Evolutionary conservation across 2,797 vertebrate genomes (phyloP).

Genomic region (Pipistrellus kuhlii): DNA sequence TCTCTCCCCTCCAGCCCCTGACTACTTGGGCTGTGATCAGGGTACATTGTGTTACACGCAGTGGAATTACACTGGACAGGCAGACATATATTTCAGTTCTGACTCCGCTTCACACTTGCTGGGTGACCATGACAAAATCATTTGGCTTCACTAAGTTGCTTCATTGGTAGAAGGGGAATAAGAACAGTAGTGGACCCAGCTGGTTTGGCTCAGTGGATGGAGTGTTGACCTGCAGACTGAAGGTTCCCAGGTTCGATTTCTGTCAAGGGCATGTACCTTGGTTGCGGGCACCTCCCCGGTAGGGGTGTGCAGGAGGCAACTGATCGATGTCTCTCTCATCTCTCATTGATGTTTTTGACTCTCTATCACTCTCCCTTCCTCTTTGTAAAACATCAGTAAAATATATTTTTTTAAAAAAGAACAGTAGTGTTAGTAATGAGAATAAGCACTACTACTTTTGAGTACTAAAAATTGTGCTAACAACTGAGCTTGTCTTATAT

Average conservation of each 20-base stretch:
- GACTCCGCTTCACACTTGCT: not conserved
- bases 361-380: too few relatives aligned
- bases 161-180: not conserved
- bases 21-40: not conserved
- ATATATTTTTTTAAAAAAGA: not conserved
- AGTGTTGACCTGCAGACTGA: too few relatives aligned
- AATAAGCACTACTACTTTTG: not conserved
- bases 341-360: too few relatives aligned
- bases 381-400: too few relatives aligned
- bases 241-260: too few relatives aligned
- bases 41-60: rapidly evolving
- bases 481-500: not conserved
- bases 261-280: too few relatives aligned
- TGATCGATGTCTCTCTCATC: too few relatives aligned
- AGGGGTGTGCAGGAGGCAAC: too few relatives aligned
- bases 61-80: not conserved
- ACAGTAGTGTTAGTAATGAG: not conserved
- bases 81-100: not conserved
- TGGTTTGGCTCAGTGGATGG: too few relatives aligned
- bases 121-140: not conserved
- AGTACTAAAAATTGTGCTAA: not conserved
- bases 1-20: not conserved
- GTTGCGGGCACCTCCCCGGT: too few relatives aligned
- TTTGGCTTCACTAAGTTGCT: not conserved
- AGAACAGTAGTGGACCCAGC: not conserved